Evolutionary conservation across 2,888 invertebrate genomes (phyloP).

Genomic region (Brenthis hecate): DNA sequence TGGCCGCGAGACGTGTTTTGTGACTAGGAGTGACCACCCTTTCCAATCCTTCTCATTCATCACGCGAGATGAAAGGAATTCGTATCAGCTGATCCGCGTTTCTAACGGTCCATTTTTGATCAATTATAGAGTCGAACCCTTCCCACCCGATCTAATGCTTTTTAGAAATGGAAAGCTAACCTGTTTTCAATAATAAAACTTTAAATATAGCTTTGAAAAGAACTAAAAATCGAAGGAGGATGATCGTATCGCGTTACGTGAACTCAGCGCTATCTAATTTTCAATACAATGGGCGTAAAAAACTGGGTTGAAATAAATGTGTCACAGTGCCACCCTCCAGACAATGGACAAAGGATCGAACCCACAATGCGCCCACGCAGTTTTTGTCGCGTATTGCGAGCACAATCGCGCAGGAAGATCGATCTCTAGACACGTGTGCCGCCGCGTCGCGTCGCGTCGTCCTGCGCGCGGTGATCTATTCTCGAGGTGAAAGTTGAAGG

Average conservation of each 20-base stretch:
- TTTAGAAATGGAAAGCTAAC: slow-evolving; percentile 77
- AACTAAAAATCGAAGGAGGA: slow-evolving; percentile 60
- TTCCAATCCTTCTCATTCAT: slow-evolving; percentile 68
- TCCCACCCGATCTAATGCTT: slow-evolving; percentile 69
- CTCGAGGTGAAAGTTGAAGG: slow-evolving; percentile 79
- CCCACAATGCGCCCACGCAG: slow-evolving; percentile 72
- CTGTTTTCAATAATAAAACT: slow-evolving; percentile 51
- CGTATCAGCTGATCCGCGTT: slow-evolving; percentile 68
- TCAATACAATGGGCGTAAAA: slow-evolving; percentile 80
- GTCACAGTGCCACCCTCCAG: slow-evolving; percentile 80
- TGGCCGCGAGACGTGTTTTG: slow-evolving; percentile 69
- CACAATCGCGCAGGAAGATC: slow-evolving; percentile 66
- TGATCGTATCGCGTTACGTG: slow-evolving; percentile 78
- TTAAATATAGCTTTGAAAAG: background rate
- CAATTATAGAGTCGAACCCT: slow-evolving; percentile 59
- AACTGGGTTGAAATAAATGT: slow-evolving; percentile 79
- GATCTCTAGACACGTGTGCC: slow-evolving; percentile 56
- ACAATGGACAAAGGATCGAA: slow-evolving; percentile 75
- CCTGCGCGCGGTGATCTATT: slow-evolving; percentile 71
- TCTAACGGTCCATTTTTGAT: slow-evolving; percentile 72
- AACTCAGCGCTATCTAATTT: slow-evolving; percentile 78
- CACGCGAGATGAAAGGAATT: slow-evolving; percentile 68
- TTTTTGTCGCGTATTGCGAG: slow-evolving; percentile 56
- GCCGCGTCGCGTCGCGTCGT: slow-evolving; percentile 22
- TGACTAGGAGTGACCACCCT: slow-evolving; percentile 66